Conservation (phyloP, 2,113 vertebrate genomes). For the Bubalus kerabau region DNA sequence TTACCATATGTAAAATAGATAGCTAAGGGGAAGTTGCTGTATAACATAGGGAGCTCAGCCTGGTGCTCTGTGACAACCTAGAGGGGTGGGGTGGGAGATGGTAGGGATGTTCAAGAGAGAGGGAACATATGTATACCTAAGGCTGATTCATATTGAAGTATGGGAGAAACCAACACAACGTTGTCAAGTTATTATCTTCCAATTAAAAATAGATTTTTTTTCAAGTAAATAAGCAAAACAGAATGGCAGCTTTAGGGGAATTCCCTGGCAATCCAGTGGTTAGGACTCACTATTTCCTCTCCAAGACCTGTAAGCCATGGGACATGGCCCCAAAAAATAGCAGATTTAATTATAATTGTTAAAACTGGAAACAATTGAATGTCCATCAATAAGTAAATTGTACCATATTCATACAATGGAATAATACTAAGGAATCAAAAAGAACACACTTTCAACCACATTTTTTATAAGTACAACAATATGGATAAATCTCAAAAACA, state of each 20-base stretch:
- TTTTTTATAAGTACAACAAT: neutral
- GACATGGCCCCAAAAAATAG: neutral
- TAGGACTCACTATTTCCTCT: neutral
- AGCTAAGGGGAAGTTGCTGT: neutral
- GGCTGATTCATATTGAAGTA: neutral
- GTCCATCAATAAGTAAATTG: neutral
- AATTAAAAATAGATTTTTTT: neutral
- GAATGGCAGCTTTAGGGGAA: neutral
- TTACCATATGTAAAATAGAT: neutral
- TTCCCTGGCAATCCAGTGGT: neutral
- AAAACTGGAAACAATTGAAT: neutral
- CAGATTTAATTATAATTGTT: neutral
- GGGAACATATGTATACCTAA: neutral
- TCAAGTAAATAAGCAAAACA: neutral
- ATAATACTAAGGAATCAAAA: neutral
- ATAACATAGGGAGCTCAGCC: neutral
- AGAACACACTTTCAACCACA: neutral
- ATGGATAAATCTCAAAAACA: neutral
- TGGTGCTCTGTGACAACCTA: neutral
- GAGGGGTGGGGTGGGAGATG: neutral
- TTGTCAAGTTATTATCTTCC: neutral
- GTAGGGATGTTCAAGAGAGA: neutral
- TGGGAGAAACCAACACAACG: neutral
- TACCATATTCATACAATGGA: neutral
- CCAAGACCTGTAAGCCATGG: neutral